Percentiles rank a stretch among this genome's conserved stretches.
Evolutionary conservation across 2,888 invertebrate genomes (phyloP).

Genomic region (Caenorhabditis sinica): DNA sequence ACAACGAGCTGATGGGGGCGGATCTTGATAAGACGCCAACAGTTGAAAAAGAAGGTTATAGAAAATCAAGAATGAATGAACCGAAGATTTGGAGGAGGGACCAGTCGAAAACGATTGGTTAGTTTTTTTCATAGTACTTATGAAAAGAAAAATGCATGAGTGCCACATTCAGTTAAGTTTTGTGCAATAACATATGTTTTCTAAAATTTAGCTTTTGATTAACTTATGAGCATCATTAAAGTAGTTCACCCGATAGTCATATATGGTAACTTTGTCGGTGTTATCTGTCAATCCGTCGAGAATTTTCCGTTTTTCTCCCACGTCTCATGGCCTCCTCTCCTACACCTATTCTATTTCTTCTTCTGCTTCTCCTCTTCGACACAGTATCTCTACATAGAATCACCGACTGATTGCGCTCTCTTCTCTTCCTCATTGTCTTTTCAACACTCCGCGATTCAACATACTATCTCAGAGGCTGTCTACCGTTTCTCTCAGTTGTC

Average conservation of each 20-base stretch:
- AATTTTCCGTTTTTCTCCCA: not conserved
- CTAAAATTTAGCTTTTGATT: no score
- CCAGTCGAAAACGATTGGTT: not conserved
- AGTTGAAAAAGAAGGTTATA: not conserved
- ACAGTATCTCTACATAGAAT: slow-evolving; percentile 5
- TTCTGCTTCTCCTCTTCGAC: slow-evolving; percentile 25
- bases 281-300: slow-evolving; percentile 4
- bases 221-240: no score
- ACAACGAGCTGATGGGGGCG: slow-evolving; percentile 24
- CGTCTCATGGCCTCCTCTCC: not conserved
- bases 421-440: slow-evolving; percentile 1
- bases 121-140: not conserved
- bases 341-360: not conserved
- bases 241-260: no score
- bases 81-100: not conserved
- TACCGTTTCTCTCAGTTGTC: slow-evolving; percentile 28
- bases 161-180: no score
- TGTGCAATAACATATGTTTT: no score
- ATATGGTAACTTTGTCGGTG: not conserved
- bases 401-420: slow-evolving; percentile 25
- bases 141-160: not conserved
- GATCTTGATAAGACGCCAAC: slow-evolving; percentile 38
- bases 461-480: slow-evolving; percentile 19
- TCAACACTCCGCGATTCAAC: slow-evolving; percentile 19
- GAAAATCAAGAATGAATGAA: not conserved